A percentile compares a stretch with the other conserved stretches of the same genome.
Evolutionary conservation across 2,888 invertebrate species (phyloP).

Genomic region (Hypena proboscidalis): DNA sequence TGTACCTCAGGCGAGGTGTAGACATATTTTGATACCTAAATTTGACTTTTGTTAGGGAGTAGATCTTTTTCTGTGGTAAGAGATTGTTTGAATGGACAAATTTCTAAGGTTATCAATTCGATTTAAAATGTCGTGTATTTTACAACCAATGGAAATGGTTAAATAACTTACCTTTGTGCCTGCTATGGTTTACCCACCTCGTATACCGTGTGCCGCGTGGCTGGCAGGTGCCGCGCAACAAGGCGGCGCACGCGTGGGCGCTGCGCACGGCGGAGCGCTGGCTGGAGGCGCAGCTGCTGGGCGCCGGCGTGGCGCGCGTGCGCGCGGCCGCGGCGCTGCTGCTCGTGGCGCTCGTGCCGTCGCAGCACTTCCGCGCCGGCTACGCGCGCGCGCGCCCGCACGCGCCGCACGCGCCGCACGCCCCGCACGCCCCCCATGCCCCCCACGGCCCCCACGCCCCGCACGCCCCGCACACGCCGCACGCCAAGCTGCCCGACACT

Average conservation of each 20-base stretch:
- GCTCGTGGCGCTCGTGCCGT: constrained; percentile 95
- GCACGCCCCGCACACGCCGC: constrained; percentile 70
- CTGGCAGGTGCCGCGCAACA: constrained; percentile 90
- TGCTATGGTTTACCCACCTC: too few relatives aligned
- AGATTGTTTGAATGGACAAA: too few relatives aligned
- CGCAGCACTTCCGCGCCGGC: constrained; percentile 94
- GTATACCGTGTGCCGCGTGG: too few relatives aligned
- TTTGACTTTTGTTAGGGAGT: too few relatives aligned
- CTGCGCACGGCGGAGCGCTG: constrained; percentile 96
- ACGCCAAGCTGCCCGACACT: constrained; percentile 74
- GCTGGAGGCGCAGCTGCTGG: constrained; percentile 95
- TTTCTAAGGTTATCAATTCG: too few relatives aligned
- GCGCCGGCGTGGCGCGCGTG: constrained; percentile 93
- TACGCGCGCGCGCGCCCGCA: constrained; percentile 88
- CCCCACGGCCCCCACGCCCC: too few relatives aligned
- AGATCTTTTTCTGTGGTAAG: too few relatives aligned
- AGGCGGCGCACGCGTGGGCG: constrained; percentile 96
- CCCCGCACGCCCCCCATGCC: constrained; percentile 83
- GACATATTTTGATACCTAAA: too few relatives aligned
- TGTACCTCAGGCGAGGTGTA: too few relatives aligned
- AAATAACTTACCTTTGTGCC: too few relatives aligned
- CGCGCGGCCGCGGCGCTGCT: constrained; percentile 94
- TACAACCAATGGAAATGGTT: too few relatives aligned
- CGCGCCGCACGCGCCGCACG: constrained; percentile 77
- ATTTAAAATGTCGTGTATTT: too few relatives aligned